These are phyloP conservation scores for Nemoura dubitans DNA, from an alignment of 2,888 invertebrate genomes.

Conservation along the genomic window DNA sequence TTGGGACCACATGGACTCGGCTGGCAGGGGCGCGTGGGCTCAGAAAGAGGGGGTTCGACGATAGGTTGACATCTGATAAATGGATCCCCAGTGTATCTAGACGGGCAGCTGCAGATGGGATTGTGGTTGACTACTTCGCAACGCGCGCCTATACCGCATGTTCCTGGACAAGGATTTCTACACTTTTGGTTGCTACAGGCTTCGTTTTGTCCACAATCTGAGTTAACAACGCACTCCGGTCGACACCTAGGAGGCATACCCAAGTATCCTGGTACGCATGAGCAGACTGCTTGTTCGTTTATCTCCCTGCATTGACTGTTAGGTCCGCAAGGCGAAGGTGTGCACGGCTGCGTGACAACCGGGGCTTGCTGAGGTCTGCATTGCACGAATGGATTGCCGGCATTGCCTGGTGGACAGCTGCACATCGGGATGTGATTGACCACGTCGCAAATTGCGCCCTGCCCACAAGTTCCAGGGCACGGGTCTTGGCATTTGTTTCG, in stretches of 20 bases:
- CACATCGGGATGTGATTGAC: constrained; percentile 55
- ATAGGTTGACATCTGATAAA: constrained; percentile 58
- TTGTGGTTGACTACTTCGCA: constrained; percentile 73
- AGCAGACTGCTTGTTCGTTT: constrained; percentile 61
- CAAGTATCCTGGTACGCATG: constrained; percentile 60
- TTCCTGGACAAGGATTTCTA: constrained; percentile 67
- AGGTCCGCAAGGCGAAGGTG: constrained; percentile 64
- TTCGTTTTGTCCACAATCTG: constrained; percentile 62
- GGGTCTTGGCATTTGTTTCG: constrained; percentile 68
- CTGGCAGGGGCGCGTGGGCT: constrained; percentile 55
- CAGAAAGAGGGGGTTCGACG: constrained; percentile 45
- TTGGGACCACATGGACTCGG: constrained; percentile 57
- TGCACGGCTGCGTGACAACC: constrained; percentile 56
- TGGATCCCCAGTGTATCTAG: constrained; percentile 71
- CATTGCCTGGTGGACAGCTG: constrained; percentile 61
- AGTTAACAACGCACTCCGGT: constrained; percentile 62
- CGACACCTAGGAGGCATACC: constrained; percentile 62
- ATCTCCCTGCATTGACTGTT: constrained; percentile 63
- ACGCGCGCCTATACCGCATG: constrained; percentile 68
- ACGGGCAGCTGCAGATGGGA: constrained; percentile 70
- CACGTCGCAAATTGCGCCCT: constrained; percentile 60
- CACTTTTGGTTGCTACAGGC: constrained; percentile 76
- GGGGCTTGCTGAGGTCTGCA: constrained; percentile 65
- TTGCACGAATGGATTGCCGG: constrained; percentile 76
- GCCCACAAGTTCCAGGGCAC: constrained; percentile 73